Evolutionary conservation across 2,113 vertebrate genomes (phyloP).

Genomic region (Phocoena sinus): DNA sequence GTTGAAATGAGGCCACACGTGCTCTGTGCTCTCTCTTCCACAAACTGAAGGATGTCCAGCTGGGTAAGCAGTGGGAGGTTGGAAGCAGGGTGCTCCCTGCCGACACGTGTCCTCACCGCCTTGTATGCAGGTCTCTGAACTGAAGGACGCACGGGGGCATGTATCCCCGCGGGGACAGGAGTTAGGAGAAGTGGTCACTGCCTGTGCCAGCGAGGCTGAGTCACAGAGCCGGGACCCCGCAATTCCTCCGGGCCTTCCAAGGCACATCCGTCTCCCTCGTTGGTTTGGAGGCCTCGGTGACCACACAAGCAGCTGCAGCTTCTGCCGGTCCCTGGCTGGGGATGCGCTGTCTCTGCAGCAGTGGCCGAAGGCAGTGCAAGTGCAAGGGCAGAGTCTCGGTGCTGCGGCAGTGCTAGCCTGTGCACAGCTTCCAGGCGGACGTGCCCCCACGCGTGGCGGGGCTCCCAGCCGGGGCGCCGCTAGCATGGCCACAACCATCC

Average conservation of each 20-base stretch:
- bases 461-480: not conserved
- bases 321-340: not conserved
- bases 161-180: no score
- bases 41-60: no score
- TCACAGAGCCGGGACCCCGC: fast-evolving
- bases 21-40: fast-evolving
- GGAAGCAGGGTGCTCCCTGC: fast-evolving
- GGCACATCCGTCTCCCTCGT: fast-evolving
- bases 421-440: fast-evolving
- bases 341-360: fast-evolving
- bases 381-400: fast-evolving
- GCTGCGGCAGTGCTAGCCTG: fast-evolving
- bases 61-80: fast-evolving
- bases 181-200: fast-evolving
- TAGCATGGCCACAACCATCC: fast-evolving
- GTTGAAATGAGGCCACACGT: fast-evolving
- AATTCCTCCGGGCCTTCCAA: fast-evolving
- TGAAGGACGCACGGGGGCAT: fast-evolving
- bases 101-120: fast-evolving
- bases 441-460: fast-evolving
- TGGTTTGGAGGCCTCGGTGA: not conserved
- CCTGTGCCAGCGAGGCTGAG: no score
- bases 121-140: not conserved
- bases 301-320: not conserved
- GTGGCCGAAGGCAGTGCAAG: fast-evolving